A percentile compares a stretch with the other conserved stretches of the same genome.
phyloP scores from a whole-genome alignment of 2,888 invertebrate species.

The Ernsta delagoae region DNA sequence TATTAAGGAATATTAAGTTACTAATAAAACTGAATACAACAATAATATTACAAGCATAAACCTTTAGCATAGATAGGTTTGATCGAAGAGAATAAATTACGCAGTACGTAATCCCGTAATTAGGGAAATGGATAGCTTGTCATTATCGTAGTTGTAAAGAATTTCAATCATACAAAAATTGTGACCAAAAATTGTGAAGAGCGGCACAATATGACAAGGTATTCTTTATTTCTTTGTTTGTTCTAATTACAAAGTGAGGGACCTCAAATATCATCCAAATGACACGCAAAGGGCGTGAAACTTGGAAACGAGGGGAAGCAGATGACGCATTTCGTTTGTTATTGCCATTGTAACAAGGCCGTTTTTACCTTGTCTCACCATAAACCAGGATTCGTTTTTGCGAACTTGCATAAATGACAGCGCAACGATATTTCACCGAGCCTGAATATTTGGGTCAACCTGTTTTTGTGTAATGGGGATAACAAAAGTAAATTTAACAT shows the following conservation, averaged over 20 bases:
- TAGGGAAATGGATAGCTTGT: neutral
- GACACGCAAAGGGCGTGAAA: conserved; percentile 67
- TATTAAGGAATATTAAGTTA: neutral
- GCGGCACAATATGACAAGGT: conserved; percentile 36
- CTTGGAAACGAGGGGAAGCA: conserved; percentile 53
- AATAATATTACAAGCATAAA: neutral
- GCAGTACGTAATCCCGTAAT: no score
- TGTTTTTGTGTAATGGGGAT: conserved; percentile 82
- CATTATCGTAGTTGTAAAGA: neutral
- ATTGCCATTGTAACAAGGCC: conserved; percentile 59
- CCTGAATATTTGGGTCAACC: conserved; percentile 82
- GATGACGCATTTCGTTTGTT: conserved; percentile 67
- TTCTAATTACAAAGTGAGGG: conserved; percentile 66
- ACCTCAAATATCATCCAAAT: conserved; percentile 67
- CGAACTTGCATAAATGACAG: conserved; percentile 80
- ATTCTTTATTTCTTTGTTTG: conserved; percentile 59
- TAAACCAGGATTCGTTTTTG: conserved; percentile 77
- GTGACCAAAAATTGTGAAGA: neutral
- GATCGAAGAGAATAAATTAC: neutral
- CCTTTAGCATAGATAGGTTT: neutral
- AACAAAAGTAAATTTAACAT: conserved; percentile 81
- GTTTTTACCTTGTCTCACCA: conserved; percentile 61
- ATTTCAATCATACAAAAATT: conserved; percentile 1
- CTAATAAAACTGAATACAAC: neutral
- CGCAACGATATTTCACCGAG: conserved; percentile 78